A percentile compares a stretch with the other conserved stretches of the same genome.
Conservation (phyloP, 2,797 vertebrate species). For the Hyperoplus immaculatus region DNA sequence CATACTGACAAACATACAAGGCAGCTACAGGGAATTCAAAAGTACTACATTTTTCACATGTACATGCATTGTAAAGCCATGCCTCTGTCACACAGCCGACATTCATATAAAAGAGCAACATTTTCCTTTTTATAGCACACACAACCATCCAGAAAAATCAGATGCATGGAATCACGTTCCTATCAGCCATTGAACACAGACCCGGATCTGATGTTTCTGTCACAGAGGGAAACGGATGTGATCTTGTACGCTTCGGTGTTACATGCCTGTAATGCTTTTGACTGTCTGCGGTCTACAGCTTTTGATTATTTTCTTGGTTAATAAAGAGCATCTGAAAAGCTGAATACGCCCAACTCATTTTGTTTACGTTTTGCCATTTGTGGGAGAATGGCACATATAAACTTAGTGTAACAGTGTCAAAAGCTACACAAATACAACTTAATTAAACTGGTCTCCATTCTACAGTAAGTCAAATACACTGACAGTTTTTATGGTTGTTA, state of each 20-base stretch:
- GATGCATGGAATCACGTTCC: slow-evolving; percentile 47
- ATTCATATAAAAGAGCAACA: neutral
- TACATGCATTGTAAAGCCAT: slow-evolving; percentile 26
- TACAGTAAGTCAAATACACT: neutral
- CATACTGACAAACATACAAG: slow-evolving; percentile 24
- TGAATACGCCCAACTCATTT: neutral
- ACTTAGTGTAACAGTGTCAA: neutral
- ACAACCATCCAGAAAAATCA: slow-evolving; percentile 34
- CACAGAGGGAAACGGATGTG: neutral
- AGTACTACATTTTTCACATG: neutral
- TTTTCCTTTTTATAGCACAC: neutral
- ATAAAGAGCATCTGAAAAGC: neutral
- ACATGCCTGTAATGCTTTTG: neutral
- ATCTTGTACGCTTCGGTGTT: slow-evolving; percentile 1
- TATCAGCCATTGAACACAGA: slow-evolving; percentile 28
- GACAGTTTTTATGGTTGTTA: accelerated
- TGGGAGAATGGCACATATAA: neutral
- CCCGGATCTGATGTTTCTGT: slow-evolving; percentile 32
- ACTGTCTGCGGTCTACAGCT: neutral
- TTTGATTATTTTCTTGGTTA: neutral
- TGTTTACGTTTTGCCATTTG: neutral
- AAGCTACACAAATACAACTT: neutral
- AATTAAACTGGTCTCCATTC: neutral
- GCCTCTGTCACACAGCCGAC: slow-evolving; percentile 5
- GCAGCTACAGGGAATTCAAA: slow-evolving; percentile 9